Evolutionary conservation across 2,797 vertebrate species (phyloP), one percentile per base, ranked within the genome.

Genomic region (Falco concolor): DNA sequence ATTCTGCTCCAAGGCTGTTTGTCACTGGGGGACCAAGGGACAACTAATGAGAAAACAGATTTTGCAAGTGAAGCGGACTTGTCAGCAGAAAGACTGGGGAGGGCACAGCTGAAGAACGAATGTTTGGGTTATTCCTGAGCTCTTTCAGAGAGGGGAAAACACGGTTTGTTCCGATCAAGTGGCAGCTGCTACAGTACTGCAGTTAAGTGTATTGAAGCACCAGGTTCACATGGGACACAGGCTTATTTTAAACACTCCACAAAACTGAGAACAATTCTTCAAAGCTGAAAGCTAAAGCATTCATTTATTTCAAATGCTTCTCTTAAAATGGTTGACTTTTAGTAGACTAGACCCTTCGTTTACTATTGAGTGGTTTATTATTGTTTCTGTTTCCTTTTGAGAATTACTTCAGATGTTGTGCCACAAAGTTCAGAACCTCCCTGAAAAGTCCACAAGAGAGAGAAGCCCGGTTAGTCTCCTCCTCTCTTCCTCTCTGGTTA

Each of bases 281-380:
- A 92, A 83, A 93, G 84, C 15, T 91, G 89, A 95, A 92, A 83
- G 79, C 61, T 95, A 79, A 90, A 92, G 28, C 8, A 4, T 57
- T 84, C 23, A 57, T 94, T 93, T 83, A 84, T 88, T 85, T 96
- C 40, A 81, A 68, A 93, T 73, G 49, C 92, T 97, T 87, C 70
- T 90, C 83, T 93, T 88, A 69, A 65, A 94, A 87, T 14, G 8
- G 86, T 92, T 94, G 87, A 69, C 38, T 53, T 83, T 32, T 74
- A 78, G 80, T 61, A 50, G 47, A 27, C 61, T 49, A 61, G 34
- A 79, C 24, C 88, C 63, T 84, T 94, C 8, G 19, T 87, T 84
- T 90, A 49, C 54, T 84, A 13, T 83, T 82, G 56, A 80, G n/a
- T 76, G 79, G 69, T 83, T 96, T 85, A 52, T 93, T 96, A 78